Base-by-base conservation (phyloP, 2,113 vertebrate species). In the Tupaia chinensis region DNA sequence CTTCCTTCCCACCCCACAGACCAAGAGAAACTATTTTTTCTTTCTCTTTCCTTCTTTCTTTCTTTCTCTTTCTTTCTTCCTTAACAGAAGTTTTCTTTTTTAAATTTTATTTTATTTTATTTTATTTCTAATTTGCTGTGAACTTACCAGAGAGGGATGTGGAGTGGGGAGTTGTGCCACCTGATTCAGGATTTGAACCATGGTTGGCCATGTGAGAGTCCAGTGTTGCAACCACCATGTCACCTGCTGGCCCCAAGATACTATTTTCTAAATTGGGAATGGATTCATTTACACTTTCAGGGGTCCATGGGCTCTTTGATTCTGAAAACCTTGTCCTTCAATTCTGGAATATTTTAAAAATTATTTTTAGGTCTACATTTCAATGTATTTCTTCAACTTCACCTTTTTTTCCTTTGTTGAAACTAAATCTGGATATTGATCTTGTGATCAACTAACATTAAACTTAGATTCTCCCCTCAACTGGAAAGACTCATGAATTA, bases 351-450 rank as follows among this genome's bases (percentile, higher is more conserved):
- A 73, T 13, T 22, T 93, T 69, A 34, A 32, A 83, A 79, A 80
- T 92, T 83, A 56, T 74, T 66, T 58, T 95, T 73, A 69, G 9
- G 7, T 89, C 34, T 72, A 68, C 27, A 72, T 87, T 60, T 78
- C 86, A 54, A 12, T 13, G 89, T 25, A 89, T 76, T 76, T 82
- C 60, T 74, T 95, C 70, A 94, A 85, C 7, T 81, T 63, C 88
- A 15, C 34, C 54, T 65, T 73, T 27, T 4, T 22, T 9, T 7
- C 11, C 11, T 95, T 91, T 77, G 29, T 56, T 77, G 32, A 84
- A 94, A 85, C 22, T 68, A 91, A 97, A 89, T 89, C 54, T 89
- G 53, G 84, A 95, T 87, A 72, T 22, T 84, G 20, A 80, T 89
- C 14, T 32, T 16, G 9, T 90, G 87, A 70, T 87, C 44, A 84